Evolutionary conservation across 2,888 invertebrate species (phyloP), one percentile per base, ranked within the genome.

Genomic region (Nymphalis c-album): DNA sequence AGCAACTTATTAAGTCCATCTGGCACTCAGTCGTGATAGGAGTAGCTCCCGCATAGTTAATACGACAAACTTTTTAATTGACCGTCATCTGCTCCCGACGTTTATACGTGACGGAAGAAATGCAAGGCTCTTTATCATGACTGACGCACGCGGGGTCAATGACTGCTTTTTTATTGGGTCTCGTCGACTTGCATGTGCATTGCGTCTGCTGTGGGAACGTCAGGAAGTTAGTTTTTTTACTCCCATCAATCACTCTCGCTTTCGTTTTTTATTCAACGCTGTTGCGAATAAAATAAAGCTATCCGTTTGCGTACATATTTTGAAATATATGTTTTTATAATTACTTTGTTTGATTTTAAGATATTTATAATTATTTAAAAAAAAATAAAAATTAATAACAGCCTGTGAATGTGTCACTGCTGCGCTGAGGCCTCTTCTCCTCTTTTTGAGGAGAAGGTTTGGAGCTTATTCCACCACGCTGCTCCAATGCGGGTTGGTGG

Each of bases 21-120:
- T 89, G 90, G 87, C 85, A 80, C 82, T 84, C 85, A 83, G 83
- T 81, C 77, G 77, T 77, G 68, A 58, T 62, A 64, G 18, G 78
- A 76, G 85, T 85, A 85, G 86, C 86, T 87, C 87, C 83, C 85
- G 87, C 86, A 85, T 88, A 89, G 88, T 88, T 90, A 88, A 90
- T 87, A 79, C 83, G 83, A 75, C 84, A 85, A 91, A 90, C 90
- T 91, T 89, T 90, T 88, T 91, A 90, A 92, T 91, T 90, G 90
- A 79, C 83, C 86, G 83, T 89, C 91, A 91, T 90, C 90, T 90
- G 90, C 85, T 85, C 85, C 83, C 87, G 76, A 78, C 79, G 73
- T 75, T 76, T 68, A 75, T 78, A 79, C 79, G 79, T 80, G 79
- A 82, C 84, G 83, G 85, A 83, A 84, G 84, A 79, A 85, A 83